Evolutionary conservation across 2,888 invertebrate species (phyloP).

Genomic region (Griposia aprilina): DNA sequence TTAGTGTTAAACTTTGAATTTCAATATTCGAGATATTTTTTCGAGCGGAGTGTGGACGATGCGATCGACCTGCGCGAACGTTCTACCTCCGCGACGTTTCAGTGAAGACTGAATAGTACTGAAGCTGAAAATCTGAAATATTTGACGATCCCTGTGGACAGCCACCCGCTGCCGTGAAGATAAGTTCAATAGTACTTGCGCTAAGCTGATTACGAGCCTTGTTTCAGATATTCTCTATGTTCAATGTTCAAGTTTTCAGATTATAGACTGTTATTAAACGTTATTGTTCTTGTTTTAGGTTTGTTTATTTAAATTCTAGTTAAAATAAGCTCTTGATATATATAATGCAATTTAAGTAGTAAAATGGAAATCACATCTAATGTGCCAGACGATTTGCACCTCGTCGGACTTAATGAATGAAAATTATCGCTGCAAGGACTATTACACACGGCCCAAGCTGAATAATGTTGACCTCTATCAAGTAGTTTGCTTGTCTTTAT

Average conservation of each 20-base stretch:
- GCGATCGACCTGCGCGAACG: constrained; percentile 67
- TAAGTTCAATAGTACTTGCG: constrained; percentile 79
- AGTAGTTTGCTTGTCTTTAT: not conserved
- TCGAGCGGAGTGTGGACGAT: constrained; percentile 66
- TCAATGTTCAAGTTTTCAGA: constrained; percentile 53
- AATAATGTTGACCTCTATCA: constrained; percentile 33
- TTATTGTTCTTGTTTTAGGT: constrained; percentile 28
- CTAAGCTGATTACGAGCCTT: constrained; percentile 81
- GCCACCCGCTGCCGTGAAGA: constrained; percentile 74
- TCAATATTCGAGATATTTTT: constrained; percentile 70
- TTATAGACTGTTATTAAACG: constrained; percentile 37
- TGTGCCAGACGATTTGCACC: constrained; percentile 1
- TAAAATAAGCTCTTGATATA: not conserved
- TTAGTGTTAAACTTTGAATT: constrained; percentile 46
- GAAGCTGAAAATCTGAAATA: constrained; percentile 76
- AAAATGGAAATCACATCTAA: constrained; percentile 7
- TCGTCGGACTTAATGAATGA: constrained; percentile 24
- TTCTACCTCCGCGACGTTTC: constrained; percentile 75
- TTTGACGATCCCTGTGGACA: constrained; percentile 74
- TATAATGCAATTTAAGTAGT: not conserved
- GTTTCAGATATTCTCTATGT: constrained; percentile 72
- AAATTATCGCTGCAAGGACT: constrained; percentile 1
- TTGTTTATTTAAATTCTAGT: constrained; percentile 8
- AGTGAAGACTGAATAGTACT: constrained; percentile 77
- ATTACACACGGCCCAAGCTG: not conserved